phyloP scores from a whole-genome alignment of 2,797 vertebrate genomes.

The Spinus olivaceus region DNA sequence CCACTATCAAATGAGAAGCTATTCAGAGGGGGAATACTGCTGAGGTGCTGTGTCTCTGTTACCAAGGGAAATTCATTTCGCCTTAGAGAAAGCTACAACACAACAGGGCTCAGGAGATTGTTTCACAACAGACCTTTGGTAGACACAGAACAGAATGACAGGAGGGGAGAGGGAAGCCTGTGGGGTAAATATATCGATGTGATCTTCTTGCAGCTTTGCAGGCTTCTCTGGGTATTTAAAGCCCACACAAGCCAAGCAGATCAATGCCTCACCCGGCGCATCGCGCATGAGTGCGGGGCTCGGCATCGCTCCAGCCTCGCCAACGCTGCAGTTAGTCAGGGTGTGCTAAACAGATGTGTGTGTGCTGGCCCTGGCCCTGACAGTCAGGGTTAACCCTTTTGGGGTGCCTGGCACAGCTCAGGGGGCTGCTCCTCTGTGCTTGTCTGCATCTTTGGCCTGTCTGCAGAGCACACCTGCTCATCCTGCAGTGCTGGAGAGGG shows the following conservation, averaged over 20 bases:
- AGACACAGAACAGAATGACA: neutral
- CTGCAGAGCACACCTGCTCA: neutral
- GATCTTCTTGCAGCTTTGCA: slow-evolving; percentile 35
- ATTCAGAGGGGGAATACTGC: neutral
- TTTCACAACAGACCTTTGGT: slow-evolving; percentile 38
- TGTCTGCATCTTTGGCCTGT: neutral
- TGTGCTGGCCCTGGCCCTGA: neutral
- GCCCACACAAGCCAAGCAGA: neutral
- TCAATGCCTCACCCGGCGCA: neutral
- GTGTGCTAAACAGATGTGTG: neutral
- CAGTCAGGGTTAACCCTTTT: neutral
- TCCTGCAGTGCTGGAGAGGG: accelerated
- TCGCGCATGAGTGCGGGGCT: neutral
- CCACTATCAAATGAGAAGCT: slow-evolving; percentile 10
- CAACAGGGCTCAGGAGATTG: neutral
- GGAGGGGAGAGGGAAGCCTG: slow-evolving; percentile 27
- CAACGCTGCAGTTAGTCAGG: neutral
- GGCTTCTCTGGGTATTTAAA: slow-evolving; percentile 42
- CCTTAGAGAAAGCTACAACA: neutral
- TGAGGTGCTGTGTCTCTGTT: neutral
- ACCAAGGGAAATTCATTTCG: neutral
- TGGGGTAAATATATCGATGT: slow-evolving; percentile 39
- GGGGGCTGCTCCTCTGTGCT: neutral
- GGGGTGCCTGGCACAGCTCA: neutral
- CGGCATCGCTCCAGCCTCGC: neutral